Evolutionary conservation across 1,140 invertebrate species (phyloP).

Genomic region (Stenopsyche tienmushanensis): DNA sequence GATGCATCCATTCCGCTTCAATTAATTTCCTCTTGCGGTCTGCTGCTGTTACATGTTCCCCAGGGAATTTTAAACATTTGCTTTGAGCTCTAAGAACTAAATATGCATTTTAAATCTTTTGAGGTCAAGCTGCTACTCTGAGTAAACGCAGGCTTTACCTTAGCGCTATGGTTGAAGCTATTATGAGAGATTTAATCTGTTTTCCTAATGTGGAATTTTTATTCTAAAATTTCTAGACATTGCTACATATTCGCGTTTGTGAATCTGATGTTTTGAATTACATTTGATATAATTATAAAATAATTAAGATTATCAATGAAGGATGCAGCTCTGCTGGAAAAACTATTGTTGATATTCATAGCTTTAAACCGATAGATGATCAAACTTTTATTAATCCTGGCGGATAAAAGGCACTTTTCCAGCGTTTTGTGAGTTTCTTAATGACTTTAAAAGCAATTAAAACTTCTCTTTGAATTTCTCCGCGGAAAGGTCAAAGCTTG

Average conservation of each 20-base stretch:
- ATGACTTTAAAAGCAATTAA: conserved; percentile 32
- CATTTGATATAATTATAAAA: neutral
- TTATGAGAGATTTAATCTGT: too few species aligned
- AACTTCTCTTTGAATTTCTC: conserved; percentile 11
- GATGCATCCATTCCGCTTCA: conserved; percentile 17
- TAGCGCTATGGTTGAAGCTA: too few species aligned
- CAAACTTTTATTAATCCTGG: conserved; percentile 28
- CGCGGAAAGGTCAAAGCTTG: neutral
- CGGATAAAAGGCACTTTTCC: conserved; percentile 22
- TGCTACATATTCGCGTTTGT: neutral
- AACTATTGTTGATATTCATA: neutral
- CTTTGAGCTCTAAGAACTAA: conserved; percentile 17
- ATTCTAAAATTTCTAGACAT: too few species aligned
- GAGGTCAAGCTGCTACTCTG: neutral
- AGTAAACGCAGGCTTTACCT: neutral
- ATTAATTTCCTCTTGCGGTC: conserved; percentile 3
- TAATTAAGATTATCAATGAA: neutral
- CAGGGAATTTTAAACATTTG: conserved; percentile 16
- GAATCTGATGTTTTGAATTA: neutral
- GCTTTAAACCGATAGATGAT: conserved; percentile 20
- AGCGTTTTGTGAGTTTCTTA: conserved; percentile 26
- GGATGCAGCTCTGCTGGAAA: conserved; percentile 13
- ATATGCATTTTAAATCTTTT: conserved; percentile 22
- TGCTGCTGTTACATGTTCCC: neutral
- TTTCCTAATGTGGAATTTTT: too few species aligned